phyloP scores from a whole-genome alignment of 2,888 invertebrate species.

The Exocentrus adspersus region DNA sequence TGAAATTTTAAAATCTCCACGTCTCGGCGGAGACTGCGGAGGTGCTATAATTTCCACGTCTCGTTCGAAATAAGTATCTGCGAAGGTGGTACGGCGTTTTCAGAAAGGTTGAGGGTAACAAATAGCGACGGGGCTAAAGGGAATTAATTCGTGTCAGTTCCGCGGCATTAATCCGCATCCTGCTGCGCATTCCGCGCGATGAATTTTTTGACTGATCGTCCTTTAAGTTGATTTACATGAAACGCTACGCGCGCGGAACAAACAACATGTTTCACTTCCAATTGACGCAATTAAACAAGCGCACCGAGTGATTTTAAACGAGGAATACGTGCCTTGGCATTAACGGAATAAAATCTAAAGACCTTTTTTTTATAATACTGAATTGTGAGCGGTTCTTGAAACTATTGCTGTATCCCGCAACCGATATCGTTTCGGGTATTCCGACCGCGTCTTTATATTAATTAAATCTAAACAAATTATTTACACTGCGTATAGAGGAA shows the following conservation, averaged over 20 bases:
- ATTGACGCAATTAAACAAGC: background rate
- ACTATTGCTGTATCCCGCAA: background rate
- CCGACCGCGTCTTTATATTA: background rate
- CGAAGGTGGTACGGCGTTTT: too few relatives aligned
- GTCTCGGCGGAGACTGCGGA: too few relatives aligned
- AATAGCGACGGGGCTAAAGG: too few relatives aligned
- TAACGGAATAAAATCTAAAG: background rate
- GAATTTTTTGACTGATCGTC: background rate
- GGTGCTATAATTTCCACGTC: too few relatives aligned
- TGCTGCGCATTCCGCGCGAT: background rate
- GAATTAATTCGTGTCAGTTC: background rate
- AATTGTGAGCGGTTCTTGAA: background rate
- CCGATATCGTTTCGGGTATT: background rate
- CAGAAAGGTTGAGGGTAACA: too few relatives aligned
- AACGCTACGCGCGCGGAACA: background rate
- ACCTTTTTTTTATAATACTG: background rate
- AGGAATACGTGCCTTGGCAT: background rate
- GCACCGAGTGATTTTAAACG: background rate
- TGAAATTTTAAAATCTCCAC: too few relatives aligned
- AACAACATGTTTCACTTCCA: background rate
- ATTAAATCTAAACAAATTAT: slow-evolving; percentile 15
- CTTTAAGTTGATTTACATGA: background rate
- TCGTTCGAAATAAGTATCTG: too few relatives aligned
- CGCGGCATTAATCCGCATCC: background rate
- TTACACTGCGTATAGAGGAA: background rate